Conservation (phyloP, 2,888 invertebrate genomes). For the Mythimna lalbum region DNA sequence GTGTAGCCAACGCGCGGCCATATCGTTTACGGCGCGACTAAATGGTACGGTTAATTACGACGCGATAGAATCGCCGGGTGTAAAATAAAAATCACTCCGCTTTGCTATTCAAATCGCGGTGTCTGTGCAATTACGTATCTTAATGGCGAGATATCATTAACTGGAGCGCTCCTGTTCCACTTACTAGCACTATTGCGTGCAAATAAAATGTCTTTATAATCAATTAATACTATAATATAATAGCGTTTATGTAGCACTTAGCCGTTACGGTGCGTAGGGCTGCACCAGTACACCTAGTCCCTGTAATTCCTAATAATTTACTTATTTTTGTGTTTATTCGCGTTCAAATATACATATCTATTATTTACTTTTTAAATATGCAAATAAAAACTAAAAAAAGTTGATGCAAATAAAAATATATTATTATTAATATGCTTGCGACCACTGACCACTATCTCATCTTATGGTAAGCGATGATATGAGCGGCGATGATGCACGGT, state of each 20-base stretch:
- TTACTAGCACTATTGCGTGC: conserved; percentile 60
- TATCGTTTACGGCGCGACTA: conserved; percentile 83
- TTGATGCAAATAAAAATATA: too few relatives aligned
- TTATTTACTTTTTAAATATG: too few relatives aligned
- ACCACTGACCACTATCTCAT: too few relatives aligned
- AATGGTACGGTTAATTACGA: conserved; percentile 85
- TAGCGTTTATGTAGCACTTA: conserved; percentile 52
- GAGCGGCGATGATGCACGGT: too few relatives aligned
- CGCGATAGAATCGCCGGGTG: conserved; percentile 83
- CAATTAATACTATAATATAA: conserved; percentile 64
- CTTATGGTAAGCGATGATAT: too few relatives aligned
- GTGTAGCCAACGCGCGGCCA: conserved; percentile 69
- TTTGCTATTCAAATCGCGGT: conserved; percentile 85
- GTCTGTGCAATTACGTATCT: conserved; percentile 80
- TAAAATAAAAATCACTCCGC: conserved; percentile 84
- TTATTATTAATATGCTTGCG: too few relatives aligned
- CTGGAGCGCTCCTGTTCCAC: conserved; percentile 50
- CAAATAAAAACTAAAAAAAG: too few relatives aligned
- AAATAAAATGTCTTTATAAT: conserved; percentile 69
- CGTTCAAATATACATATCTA: too few relatives aligned
- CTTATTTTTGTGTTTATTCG: too few relatives aligned
- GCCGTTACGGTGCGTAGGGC: conserved; percentile 39
- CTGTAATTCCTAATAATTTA: neutral
- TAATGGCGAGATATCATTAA: conserved; percentile 66
- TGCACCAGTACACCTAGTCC: conserved; percentile 14